Evolutionary conservation across 1,140 invertebrate genomes (phyloP).

Genomic region (Aphelinus certus): DNA sequence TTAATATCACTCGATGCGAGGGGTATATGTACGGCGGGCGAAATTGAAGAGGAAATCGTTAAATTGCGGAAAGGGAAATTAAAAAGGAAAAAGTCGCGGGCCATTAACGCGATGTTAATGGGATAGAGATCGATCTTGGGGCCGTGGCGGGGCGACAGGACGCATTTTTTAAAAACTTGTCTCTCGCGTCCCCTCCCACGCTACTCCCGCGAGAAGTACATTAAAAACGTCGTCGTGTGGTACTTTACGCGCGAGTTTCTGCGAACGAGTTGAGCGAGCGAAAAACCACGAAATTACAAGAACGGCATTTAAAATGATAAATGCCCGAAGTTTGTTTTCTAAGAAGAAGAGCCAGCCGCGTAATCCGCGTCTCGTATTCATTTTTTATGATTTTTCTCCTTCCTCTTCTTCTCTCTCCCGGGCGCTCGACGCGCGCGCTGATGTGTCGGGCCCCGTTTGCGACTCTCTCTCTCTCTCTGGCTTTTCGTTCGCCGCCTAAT

Average conservation of each 20-base stretch:
- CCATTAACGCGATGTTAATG: too few species aligned
- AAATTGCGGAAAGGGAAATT: too few species aligned
- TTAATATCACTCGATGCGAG: too few species aligned
- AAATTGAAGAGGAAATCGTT: too few species aligned
- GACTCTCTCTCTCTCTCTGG: constrained; percentile 19
- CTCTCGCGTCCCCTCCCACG: too few species aligned
- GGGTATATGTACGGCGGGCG: too few species aligned
- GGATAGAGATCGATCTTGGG: too few species aligned
- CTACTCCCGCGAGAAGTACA: neutral
- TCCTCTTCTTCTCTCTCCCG: neutral
- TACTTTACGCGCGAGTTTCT: constrained; percentile 24
- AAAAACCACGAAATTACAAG: constrained; percentile 36
- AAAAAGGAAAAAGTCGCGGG: too few species aligned
- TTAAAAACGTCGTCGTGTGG: constrained; percentile 26
- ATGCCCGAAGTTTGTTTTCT: constrained; percentile 30
- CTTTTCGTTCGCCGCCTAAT: constrained; percentile 22
- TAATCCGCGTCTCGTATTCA: neutral
- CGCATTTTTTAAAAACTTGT: too few species aligned
- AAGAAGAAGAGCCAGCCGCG: constrained; percentile 5
- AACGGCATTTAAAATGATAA: constrained; percentile 38
- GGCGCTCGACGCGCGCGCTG: neutral
- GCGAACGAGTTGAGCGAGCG: constrained; percentile 4
- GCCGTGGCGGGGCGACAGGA: too few species aligned
- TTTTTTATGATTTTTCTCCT: neutral
- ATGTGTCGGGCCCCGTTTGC: neutral